A percentile compares a stretch with the other conserved stretches of the same genome.
These are phyloP conservation scores for Drosophila kohkoa DNA, from an alignment of 1,140 invertebrate species.

Conservation along the genomic window DNA sequence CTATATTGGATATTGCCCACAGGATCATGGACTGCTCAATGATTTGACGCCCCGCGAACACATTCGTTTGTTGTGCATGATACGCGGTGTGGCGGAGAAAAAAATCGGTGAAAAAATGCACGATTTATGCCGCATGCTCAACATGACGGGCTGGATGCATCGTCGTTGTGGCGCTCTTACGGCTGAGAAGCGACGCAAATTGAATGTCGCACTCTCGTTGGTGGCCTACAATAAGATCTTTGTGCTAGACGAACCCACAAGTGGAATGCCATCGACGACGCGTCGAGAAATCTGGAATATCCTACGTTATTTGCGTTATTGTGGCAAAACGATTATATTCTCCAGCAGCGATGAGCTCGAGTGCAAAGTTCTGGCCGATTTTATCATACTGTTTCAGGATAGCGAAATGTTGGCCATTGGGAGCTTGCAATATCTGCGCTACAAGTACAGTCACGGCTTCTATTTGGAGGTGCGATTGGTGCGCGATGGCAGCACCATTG, in stretches of 20 bases:
- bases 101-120: slow-evolving; percentile 69
- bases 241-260: slow-evolving; percentile 72
- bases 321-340: slow-evolving; percentile 92
- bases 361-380: slow-evolving; percentile 96
- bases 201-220: slow-evolving; percentile 67
- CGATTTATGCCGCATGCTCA: slow-evolving; percentile 66
- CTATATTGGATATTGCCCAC: slow-evolving; percentile 72
- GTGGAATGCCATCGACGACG: slow-evolving; percentile 63
- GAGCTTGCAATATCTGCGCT: slow-evolving; percentile 69
- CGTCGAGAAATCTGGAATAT: slow-evolving; percentile 76
- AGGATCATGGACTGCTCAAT: slow-evolving; percentile 51
- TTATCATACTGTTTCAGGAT: slow-evolving; percentile 95
- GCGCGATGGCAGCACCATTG: slow-evolving; percentile 57
- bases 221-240: slow-evolving; percentile 70
- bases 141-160: slow-evolving; percentile 72
- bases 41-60: slow-evolving; percentile 67
- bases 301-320: slow-evolving; percentile 64
- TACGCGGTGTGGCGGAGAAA: slow-evolving; percentile 60
- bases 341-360: slow-evolving; percentile 99
- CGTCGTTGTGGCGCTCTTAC: slow-evolving; percentile 55
- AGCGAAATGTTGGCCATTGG: slow-evolving; percentile 92
- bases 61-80: slow-evolving; percentile 70
- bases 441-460: slow-evolving; percentile 73
- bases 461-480: slow-evolving; percentile 70
- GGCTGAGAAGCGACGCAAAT: slow-evolving; percentile 59